Evolutionary conservation across 2,797 vertebrate genomes (phyloP).

Genomic region (Lates japonicus): DNA sequence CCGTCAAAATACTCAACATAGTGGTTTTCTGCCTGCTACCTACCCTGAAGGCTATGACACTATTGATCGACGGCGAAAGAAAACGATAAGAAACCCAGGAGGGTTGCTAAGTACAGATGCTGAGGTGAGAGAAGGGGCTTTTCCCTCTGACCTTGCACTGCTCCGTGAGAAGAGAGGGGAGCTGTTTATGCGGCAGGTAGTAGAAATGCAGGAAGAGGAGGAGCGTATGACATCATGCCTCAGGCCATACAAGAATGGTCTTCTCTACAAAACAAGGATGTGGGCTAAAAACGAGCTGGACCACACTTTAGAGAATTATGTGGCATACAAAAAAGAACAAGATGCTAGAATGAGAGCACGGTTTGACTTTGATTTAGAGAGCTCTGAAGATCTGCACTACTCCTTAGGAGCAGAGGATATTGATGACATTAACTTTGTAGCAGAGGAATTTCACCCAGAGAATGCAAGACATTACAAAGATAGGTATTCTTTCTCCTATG

Average conservation of each 20-base stretch:
- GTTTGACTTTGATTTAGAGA: conserved; percentile 87
- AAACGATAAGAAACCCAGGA: conserved; percentile 81
- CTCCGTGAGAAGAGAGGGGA: conserved; percentile 81
- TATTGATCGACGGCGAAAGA: conserved; percentile 90
- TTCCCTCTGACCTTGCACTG: conserved; percentile 70
- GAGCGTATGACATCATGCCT: conserved; percentile 85
- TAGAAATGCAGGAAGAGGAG: conserved; percentile 84
- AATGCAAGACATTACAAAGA: conserved; percentile 65
- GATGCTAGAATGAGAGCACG: conserved; percentile 63
- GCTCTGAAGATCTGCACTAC: conserved; percentile 84
- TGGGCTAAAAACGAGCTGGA: conserved; percentile 83
- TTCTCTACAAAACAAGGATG: conserved; percentile 91
- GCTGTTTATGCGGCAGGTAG: conserved; percentile 79
- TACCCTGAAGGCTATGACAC: conserved; percentile 93
- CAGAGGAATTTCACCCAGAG: conserved; percentile 66
- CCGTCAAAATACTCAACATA: conserved; percentile 69
- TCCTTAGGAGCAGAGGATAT: conserved; percentile 83
- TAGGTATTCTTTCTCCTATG: conserved; percentile 63
- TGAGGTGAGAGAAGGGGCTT: conserved; percentile 62
- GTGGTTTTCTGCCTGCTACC: conserved; percentile 73
- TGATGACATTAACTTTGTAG: conserved; percentile 79
- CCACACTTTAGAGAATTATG: conserved; percentile 83
- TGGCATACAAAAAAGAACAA: conserved; percentile 84
- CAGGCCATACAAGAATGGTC: conserved; percentile 89
- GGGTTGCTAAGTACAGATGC: conserved; percentile 52